Percentiles rank a stretch among this genome's conserved stretches.
phyloP scores from a whole-genome alignment of 1,140 invertebrate species.

The Zaprionus africanus region DNA sequence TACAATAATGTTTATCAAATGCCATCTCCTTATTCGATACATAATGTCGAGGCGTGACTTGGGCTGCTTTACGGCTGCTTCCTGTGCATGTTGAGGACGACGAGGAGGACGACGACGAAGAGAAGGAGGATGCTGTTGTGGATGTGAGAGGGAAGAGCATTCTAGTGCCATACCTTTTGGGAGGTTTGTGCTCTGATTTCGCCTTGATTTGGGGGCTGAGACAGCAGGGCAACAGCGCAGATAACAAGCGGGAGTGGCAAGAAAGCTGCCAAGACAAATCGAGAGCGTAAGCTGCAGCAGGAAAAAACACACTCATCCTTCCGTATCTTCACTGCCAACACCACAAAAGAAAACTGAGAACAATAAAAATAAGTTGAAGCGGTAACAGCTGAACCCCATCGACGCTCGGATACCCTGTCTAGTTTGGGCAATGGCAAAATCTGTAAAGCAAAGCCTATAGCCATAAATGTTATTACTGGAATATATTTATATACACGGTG shows the following conservation, averaged over 20 bases:
- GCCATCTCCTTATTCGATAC: slow-evolving; percentile 59
- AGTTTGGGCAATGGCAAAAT: not conserved
- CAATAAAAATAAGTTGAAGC: not conserved
- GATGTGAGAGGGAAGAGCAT: not conserved
- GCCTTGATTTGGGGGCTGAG: slow-evolving; percentile 32
- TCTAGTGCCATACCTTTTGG: slow-evolving; percentile 30
- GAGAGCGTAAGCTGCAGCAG: slow-evolving; percentile 25
- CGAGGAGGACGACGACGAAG: not conserved
- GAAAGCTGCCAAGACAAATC: slow-evolving; percentile 8
- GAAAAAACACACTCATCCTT: not conserved
- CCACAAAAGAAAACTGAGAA: slow-evolving; percentile 9
- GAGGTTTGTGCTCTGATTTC: slow-evolving; percentile 26
- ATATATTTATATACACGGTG: too few relatives aligned
- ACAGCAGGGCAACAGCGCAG: slow-evolving; percentile 16
- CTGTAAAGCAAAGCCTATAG: too few relatives aligned
- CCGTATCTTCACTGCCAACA: not conserved
- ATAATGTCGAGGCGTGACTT: slow-evolving; percentile 41
- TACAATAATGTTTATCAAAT: slow-evolving; percentile 81
- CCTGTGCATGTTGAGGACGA: not conserved
- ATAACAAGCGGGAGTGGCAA: slow-evolving; percentile 27
- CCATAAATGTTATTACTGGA: too few relatives aligned
- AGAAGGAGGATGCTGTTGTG: slow-evolving; percentile 6
- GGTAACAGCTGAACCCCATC: not conserved
- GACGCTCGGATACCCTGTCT: not conserved
- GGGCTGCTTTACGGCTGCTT: slow-evolving; percentile 11